A percentile compares a stretch with the other conserved stretches of the same genome.
phyloP scores from a whole-genome alignment of 23 tunicate species.

The Phallusia fumigata region DNA sequence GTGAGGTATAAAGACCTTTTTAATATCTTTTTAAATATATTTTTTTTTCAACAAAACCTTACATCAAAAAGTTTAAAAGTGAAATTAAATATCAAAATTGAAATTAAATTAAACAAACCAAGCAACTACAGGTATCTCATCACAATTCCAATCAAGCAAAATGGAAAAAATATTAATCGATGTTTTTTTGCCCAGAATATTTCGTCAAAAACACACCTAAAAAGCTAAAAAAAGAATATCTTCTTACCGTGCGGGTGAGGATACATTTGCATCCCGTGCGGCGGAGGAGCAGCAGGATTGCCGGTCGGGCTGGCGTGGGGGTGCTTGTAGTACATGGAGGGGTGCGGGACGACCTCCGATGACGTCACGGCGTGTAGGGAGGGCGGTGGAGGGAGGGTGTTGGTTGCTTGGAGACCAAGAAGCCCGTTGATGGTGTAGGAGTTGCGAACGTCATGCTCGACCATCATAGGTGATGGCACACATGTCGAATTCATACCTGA shows the following conservation, averaged over 20 bases:
- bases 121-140: no score
- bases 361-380: constrained; percentile 7
- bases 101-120: no score
- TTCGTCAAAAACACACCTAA: no score
- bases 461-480: constrained; percentile 35
- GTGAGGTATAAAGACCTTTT: no score
- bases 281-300: neutral
- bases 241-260: constrained; percentile 2
- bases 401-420: constrained; percentile 48
- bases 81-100: no score
- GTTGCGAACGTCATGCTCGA: constrained; percentile 37
- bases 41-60: no score
- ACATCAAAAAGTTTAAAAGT: no score
- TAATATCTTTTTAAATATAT: no score
- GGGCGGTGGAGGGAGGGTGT: constrained; percentile 24
- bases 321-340: constrained; percentile 11
- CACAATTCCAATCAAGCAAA: no score
- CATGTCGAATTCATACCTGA: constrained; percentile 13
- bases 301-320: neutral
- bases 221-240: neutral
- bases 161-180: no score
- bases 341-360: neutral
- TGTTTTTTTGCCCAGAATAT: no score
- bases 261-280: constrained; percentile 7
- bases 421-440: constrained; percentile 79